These are phyloP conservation scores for Margarornis squamiger DNA, from an alignment of 2,797 vertebrate genomes.

Conservation along the genomic window DNA sequence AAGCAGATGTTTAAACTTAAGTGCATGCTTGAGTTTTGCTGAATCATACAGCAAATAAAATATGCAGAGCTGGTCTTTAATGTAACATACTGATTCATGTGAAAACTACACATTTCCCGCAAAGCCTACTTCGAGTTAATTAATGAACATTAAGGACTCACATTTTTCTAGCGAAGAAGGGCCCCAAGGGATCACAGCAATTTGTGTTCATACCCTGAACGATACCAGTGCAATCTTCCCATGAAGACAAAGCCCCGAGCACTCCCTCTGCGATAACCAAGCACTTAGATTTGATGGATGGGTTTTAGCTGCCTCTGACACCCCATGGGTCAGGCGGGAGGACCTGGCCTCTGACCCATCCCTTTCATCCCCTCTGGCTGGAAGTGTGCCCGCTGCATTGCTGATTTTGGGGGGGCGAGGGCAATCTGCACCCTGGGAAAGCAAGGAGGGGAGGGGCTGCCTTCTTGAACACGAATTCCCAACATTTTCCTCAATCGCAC, in stretches of 20 bases:
- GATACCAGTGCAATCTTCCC: conserved; percentile 10
- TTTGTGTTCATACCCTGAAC: conserved; percentile 38
- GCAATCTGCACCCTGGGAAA: background rate
- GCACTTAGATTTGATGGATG: conserved; percentile 21
- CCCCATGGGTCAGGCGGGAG: background rate
- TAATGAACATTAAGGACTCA: conserved; percentile 53
- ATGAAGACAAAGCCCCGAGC: conserved; percentile 20
- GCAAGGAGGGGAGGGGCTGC: background rate
- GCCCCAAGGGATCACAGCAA: conserved; percentile 37
- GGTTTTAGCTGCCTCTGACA: background rate
- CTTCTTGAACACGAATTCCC: background rate
- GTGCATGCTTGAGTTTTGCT: conserved; percentile 37
- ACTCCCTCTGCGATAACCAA: background rate
- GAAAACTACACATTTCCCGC: conserved; percentile 44
- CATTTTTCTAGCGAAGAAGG: conserved; percentile 17
- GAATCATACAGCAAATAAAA: conserved; percentile 59
- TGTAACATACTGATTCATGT: conserved; percentile 51
- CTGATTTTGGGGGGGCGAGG: fast-evolving
- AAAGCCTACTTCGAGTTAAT: conserved; percentile 50
- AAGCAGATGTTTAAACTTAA: conserved; percentile 20
- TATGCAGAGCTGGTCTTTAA: conserved; percentile 49
- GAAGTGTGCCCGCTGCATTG: background rate
- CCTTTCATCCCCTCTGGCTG: conserved; percentile 1
- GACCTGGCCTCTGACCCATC: conserved; percentile 13
- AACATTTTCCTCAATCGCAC: background rate